A percentile compares a stretch with the other conserved stretches of the same genome.
These are phyloP conservation scores for Oppia nitens DNA, from an alignment of 1,140 invertebrate genomes.

Conservation along the genomic window DNA sequence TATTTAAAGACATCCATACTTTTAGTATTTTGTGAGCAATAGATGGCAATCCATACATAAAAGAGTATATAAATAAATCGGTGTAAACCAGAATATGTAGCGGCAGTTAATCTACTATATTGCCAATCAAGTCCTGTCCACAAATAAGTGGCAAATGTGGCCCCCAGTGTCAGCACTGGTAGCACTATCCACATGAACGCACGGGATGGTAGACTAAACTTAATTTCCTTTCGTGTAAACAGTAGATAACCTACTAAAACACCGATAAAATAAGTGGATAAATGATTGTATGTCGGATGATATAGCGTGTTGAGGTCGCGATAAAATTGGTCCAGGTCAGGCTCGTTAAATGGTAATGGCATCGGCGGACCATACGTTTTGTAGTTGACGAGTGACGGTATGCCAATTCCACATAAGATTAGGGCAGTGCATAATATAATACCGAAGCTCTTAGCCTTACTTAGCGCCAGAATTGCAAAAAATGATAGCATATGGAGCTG, in stretches of 20 bases:
- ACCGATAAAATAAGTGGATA: constrained; percentile 10
- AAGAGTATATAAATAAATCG: background rate
- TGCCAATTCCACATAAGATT: constrained; percentile 6
- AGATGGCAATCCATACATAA: background rate
- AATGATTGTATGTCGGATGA: constrained; percentile 10
- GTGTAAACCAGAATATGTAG: background rate
- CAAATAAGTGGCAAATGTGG: background rate
- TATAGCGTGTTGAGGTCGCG: constrained; percentile 1
- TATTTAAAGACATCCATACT: no score
- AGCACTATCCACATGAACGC: background rate
- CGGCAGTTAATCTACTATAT: background rate
- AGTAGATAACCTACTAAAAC: constrained; percentile 7
- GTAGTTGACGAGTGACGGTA: constrained; percentile 2
- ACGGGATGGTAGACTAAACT: background rate
- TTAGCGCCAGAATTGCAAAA: background rate
- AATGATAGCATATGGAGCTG: constrained; percentile 9
- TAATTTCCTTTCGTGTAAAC: background rate
- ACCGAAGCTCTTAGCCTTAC: background rate
- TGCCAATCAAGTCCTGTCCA: background rate
- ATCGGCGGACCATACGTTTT: constrained; percentile 4
- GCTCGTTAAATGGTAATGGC: background rate
- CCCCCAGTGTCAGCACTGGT: background rate
- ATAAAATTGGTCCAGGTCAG: background rate
- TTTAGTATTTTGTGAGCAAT: background rate
- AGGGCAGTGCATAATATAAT: background rate